Evolutionary conservation across 1,140 invertebrate species (phyloP).

Genomic region (Sinonovacula constricta): DNA sequence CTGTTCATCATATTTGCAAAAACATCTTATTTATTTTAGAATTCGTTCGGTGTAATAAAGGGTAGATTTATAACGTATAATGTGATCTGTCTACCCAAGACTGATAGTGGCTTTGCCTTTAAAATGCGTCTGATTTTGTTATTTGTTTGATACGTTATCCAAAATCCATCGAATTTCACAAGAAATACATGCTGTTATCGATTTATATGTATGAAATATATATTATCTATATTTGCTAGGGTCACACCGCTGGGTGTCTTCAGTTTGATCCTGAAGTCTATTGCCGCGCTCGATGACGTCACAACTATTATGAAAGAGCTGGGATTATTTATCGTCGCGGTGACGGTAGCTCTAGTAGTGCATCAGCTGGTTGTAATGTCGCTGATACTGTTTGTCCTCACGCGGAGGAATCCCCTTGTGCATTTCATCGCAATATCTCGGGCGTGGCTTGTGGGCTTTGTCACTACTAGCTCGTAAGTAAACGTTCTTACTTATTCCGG

Average conservation of each 20-base stretch:
- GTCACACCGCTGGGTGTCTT: conserved; percentile 92
- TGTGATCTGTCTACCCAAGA: too few relatives aligned
- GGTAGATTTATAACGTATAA: too few relatives aligned
- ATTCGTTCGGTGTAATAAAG: too few relatives aligned
- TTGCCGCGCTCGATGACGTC: conserved; percentile 88
- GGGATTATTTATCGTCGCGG: conserved; percentile 84
- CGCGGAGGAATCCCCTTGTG: conserved; percentile 5
- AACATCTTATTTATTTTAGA: too few relatives aligned
- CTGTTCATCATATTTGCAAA: too few relatives aligned
- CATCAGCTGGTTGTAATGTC: conserved; percentile 19
- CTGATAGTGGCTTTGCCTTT: too few relatives aligned
- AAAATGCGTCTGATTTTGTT: too few relatives aligned
- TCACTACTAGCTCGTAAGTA: conserved; percentile 4
- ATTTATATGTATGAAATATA: too few relatives aligned
- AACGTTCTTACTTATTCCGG: background rate
- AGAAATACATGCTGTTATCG: background rate
- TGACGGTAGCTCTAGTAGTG: conserved; percentile 2
- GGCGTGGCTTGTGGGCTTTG: background rate
- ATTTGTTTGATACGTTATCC: too few relatives aligned
- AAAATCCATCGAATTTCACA: too few relatives aligned
- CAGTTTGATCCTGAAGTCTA: conserved; percentile 94
- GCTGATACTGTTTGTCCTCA: background rate
- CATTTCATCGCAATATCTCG: background rate
- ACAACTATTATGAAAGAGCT: conserved; percentile 88
- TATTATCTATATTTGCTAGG: too few relatives aligned